These are phyloP conservation scores for Laothoe populi DNA, from an alignment of 2,888 invertebrate genomes.

Conservation along the genomic window DNA sequence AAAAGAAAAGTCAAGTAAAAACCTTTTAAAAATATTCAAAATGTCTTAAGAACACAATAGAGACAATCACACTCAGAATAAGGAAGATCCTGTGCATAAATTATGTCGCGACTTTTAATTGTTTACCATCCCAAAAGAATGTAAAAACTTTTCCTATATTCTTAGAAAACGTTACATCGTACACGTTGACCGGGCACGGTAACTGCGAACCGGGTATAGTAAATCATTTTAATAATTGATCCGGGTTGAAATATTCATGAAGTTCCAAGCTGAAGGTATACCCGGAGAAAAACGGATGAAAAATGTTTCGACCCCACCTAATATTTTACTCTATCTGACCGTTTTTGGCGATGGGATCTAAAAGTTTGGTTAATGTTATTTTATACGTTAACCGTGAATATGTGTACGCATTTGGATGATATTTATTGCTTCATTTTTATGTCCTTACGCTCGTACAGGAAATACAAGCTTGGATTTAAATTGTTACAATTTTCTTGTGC, in stretches of 20 bases:
- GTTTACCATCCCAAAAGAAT: slow-evolving; percentile 39
- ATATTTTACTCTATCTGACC: slow-evolving; percentile 67
- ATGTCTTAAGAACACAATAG: slow-evolving; percentile 27
- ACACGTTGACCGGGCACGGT: slow-evolving; percentile 58
- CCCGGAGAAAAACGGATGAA: slow-evolving; percentile 72
- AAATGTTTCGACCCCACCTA: slow-evolving; percentile 65
- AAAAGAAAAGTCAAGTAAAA: slow-evolving; percentile 17
- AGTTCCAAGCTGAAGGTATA: slow-evolving; percentile 70
- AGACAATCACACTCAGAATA: slow-evolving; percentile 28
- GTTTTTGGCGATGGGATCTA: slow-evolving; percentile 48
- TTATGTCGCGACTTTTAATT: slow-evolving; percentile 47
- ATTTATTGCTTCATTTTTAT: slow-evolving; percentile 3
- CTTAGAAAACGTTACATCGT: slow-evolving; percentile 51
- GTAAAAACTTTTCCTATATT: slow-evolving; percentile 44
- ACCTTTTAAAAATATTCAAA: slow-evolving; percentile 24
- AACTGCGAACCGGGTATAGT: slow-evolving; percentile 63
- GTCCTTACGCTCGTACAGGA: neutral
- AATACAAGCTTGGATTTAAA: too few relatives aligned
- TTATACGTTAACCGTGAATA: slow-evolving; percentile 7
- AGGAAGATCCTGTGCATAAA: slow-evolving; percentile 39
- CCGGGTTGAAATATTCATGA: slow-evolving; percentile 80
- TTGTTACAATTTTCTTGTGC: too few relatives aligned
- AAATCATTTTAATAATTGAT: slow-evolving; percentile 85
- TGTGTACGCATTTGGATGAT: neutral
- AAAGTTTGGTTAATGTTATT: slow-evolving; percentile 44